Evolutionary conservation across 2,888 invertebrate genomes (phyloP), one percentile per base, ranked within the genome.

Genomic region (Calameuta idolon): DNA sequence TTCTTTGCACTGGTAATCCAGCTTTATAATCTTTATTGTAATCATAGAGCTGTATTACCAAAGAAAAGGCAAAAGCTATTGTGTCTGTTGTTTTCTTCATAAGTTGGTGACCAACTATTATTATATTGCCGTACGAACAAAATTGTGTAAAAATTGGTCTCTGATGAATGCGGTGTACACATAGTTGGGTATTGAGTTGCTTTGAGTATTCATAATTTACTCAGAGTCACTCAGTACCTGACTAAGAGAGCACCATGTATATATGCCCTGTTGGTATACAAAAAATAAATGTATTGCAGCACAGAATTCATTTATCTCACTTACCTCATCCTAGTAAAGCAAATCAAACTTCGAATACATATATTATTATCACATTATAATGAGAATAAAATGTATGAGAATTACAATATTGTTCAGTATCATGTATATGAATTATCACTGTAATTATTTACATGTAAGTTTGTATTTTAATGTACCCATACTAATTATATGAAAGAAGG

Each of bases 161-260:
- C 93, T 92, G 85, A 71, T 71, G 87, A 87, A 81, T 81, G 82
- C 68, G 85, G 85, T 85, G 87, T 80, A 84, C 87, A 87, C 90
- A 84, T 80, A 86, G 88, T 85, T 87, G 85, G 90, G 88, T 87
- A 90, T 89, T 81, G 83, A 90, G 88, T 83, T 83, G 86, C 90
- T 86, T 88, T 88, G 89, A 89, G 89, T 84, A 78, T 86, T 83
- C 88, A 87, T 87, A 84, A 85, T 90, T 91, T 83, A 93, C 94
- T 96, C 96, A 96, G 96, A 96, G 96, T 96, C 96, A 96, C 96
- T 95, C 94, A 96, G 96, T 96, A 96, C 96, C 96, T 96, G 96
- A 94, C 92, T 93, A 92, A 92, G 92, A 87, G 90, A 86, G 87
- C 80, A 85, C 81, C 81, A 79, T 31, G 34, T 69, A 71, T 71